phyloP scores from a whole-genome alignment of 2,113 vertebrate genomes.

The Amia ocellicauda region DNA sequence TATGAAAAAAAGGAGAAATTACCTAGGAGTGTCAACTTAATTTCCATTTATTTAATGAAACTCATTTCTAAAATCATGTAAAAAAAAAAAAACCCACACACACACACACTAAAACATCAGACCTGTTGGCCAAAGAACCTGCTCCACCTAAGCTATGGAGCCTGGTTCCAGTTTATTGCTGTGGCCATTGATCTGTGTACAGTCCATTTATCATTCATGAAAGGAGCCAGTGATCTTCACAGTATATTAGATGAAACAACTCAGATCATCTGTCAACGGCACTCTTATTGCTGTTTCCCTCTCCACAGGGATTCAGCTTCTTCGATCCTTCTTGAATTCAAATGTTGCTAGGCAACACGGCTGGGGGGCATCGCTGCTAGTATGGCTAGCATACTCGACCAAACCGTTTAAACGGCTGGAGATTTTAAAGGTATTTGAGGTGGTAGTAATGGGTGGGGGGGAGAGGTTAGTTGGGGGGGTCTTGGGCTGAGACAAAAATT shows the following conservation, averaged over 20 bases:
- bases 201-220: constrained; percentile 90
- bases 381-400: constrained; percentile 57
- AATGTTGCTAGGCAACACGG: constrained; percentile 89
- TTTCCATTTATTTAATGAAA: constrained; percentile 25
- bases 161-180: constrained; percentile 71
- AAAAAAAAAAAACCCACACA: background rate
- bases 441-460: no score
- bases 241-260: constrained; percentile 92
- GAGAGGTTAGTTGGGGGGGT: no score
- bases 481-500: no score
- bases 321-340: constrained; percentile 85
- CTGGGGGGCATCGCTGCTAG: constrained; percentile 52
- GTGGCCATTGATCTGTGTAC: constrained; percentile 84
- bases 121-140: constrained; percentile 27
- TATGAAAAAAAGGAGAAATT: background rate
- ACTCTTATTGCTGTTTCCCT: constrained; percentile 84
- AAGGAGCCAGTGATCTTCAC: constrained; percentile 89
- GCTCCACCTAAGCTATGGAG: constrained; percentile 57
- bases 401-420: constrained; percentile 66
- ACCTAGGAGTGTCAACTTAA: constrained; percentile 9
- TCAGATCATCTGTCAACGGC: constrained; percentile 86
- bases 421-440: constrained; percentile 40
- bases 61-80: constrained; percentile 24
- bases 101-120: background rate
- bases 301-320: constrained; percentile 81